phyloP scores from a whole-genome alignment of 2,797 vertebrate species.

The Cercopithecus neglectus region DNA sequence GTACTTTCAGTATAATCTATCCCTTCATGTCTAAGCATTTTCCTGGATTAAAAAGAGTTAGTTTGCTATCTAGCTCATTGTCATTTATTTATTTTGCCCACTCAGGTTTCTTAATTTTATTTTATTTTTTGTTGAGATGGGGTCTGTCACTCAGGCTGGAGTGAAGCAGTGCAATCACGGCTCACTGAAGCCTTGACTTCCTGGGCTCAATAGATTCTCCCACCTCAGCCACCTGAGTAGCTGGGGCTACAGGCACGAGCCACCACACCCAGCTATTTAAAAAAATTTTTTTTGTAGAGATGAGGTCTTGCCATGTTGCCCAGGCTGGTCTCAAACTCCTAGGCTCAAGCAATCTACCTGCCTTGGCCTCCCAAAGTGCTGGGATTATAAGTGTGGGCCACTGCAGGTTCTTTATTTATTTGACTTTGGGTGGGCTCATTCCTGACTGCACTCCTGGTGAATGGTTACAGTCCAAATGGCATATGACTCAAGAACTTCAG shows the following conservation, averaged over 20 bases:
- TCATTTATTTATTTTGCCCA: not conserved
- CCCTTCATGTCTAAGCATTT: not conserved
- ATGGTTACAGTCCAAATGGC: not conserved
- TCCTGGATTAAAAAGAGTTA: not conserved
- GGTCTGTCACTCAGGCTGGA: too few relatives aligned
- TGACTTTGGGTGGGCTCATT: not conserved
- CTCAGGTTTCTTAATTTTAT: not conserved
- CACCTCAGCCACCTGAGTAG: too few relatives aligned
- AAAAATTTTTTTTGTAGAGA: too few relatives aligned
- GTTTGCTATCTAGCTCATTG: not conserved
- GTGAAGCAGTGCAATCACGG: too few relatives aligned
- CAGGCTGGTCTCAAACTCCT: too few relatives aligned
- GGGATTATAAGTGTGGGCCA: too few relatives aligned
- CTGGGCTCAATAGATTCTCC: too few relatives aligned
- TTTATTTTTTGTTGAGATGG: not conserved
- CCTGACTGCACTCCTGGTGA: not conserved
- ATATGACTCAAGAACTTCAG: not conserved
- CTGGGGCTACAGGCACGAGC: too few relatives aligned
- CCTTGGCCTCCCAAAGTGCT: too few relatives aligned
- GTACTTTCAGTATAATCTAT: not conserved
- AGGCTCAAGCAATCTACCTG: too few relatives aligned
- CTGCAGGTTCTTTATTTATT: not conserved
- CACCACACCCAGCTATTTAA: rapidly evolving
- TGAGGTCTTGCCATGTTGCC: too few relatives aligned
- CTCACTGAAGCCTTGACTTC: too few relatives aligned